Evolutionary conservation across 2,888 invertebrate species (phyloP), one percentile per base, ranked within the genome.

Genomic region (Lasius fuliginosus): DNA sequence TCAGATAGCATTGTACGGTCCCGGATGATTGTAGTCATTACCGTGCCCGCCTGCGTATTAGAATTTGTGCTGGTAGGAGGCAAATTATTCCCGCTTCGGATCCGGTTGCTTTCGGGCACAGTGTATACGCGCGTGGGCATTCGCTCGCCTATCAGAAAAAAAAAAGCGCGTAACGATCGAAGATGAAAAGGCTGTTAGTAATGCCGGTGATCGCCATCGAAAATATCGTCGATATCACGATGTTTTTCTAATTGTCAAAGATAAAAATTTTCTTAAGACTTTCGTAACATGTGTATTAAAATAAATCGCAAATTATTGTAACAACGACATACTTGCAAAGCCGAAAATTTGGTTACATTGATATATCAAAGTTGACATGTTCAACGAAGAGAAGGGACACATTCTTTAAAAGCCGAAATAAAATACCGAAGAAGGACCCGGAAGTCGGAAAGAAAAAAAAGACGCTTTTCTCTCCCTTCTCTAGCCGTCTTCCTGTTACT

Each of bases 21-120:
- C 85, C 83, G 91, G 92, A 92, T 93, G 94, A 94, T 94, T 94
- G 92, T 91, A 93, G 94, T 94, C 91, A 94, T 94, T 94, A 94
- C 90, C 84, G 88, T 82, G 60, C 85, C 83, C 89, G 90, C 90
- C 89, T 89, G 90, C 89, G 91, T 89, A 91, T 92, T 92, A 92
- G 92, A 91, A 92, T 92, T 92, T 91, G 71, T 77, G 74, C 68
- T 67, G 84, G 69, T 75, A 71, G 79, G 46, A 84, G 71, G 81
- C 79, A 76, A 77, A 83, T 83, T 69, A 84, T 87, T 83, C 68
- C 73, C 82, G 82, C 46, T 65, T 77, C 68, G 23, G 65, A 85
- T 65, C 84, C 83, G 69, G 46, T 76, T 83, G 76, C 83, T 71
- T 76, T 83, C 75, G 84, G 36, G 69, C 69, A 74, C 75, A 40